A percentile compares a stretch with the other conserved stretches of the same genome.
Conservation (phyloP, 23 tunicate genomes). For the Trididemnum nubilum region DNA sequence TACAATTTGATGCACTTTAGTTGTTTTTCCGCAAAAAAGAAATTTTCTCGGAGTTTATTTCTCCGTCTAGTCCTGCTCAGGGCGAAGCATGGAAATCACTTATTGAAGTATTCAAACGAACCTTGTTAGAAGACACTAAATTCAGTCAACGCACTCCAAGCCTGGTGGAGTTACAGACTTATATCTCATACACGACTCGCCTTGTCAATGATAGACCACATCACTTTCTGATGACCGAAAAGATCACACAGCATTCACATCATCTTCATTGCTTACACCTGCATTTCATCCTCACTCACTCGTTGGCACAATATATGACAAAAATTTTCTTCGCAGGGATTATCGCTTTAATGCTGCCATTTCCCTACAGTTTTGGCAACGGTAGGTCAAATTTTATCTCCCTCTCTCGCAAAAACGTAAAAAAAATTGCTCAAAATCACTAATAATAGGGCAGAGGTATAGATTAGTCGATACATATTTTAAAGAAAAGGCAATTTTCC, state of each 20-base stretch:
- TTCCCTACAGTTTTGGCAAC: background rate
- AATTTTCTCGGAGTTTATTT: too few relatives aligned
- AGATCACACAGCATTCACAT: background rate
- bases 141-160: too few relatives aligned
- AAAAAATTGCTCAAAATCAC: background rate
- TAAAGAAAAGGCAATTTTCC: too few relatives aligned
- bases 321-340: background rate
- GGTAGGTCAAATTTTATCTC: background rate
- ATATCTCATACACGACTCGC: background rate
- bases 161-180: slow-evolving; percentile 2
- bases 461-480: too few relatives aligned
- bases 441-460: too few relatives aligned
- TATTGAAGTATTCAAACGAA: too few relatives aligned
- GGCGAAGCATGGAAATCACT: too few relatives aligned
- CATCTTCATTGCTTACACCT: too few relatives aligned
- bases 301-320: background rate
- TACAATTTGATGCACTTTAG: too few relatives aligned
- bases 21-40: too few relatives aligned
- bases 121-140: too few relatives aligned
- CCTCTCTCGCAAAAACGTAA: slow-evolving; percentile 1
- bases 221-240: background rate
- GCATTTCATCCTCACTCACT: slow-evolving; percentile 1
- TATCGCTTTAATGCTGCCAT: background rate
- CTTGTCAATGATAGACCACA: slow-evolving; percentile 1
- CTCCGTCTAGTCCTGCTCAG: too few relatives aligned